Base-by-base conservation (phyloP, 1,140 invertebrate species). In the Drosophila guanche region DNA sequence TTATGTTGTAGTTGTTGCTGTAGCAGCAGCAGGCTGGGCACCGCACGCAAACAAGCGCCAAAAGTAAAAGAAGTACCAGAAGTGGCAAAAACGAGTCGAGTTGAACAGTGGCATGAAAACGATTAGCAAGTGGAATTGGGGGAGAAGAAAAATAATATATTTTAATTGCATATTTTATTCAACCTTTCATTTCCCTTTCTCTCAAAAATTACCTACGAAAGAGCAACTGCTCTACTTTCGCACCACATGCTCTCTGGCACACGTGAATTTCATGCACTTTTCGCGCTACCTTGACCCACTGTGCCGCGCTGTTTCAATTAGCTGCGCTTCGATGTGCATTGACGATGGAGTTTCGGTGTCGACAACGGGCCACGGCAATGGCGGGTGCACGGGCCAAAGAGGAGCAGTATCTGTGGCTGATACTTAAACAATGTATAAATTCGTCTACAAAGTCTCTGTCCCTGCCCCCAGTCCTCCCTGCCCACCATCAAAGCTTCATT, bases 341-440 rank as follows among this genome's bases (percentile, higher is more conserved):
- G 77, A 55, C 76, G 67, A 79, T 75, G 79, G 67, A 71, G 72
- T 62, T 84, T 79, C 43, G 79, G 61, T 84, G 79, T 84, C 67
- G 81, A 73, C 80, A 85, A 68, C 76, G 51, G 63, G 52, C 60
- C 53, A 42, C 50, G 46, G 56, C 37, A 23, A 8, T 29, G 71
- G 43, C 41, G 51, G 27, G 25, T 53, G 29, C 57, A 40, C 20
- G 48, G 37, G 5, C n/a, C 27, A 47, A 6, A n/a, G 41, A 41
- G 37, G 43, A 55, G 47, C 23, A 65, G 66, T 71, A 65, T 70
- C 81, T 86, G 81, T 63, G 77, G 81, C 78, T 79, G 65, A 81
- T 86, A 88, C 73, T 85, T 88, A 81, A 88, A 88, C 81, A 85
- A 85, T 85, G 83, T 85, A 85, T 85, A 85, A 85, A 85, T 85